Percentiles rank a stretch among this genome's conserved stretches.
Conservation (phyloP, 2,113 vertebrate genomes). For the Tyto alba region DNA sequence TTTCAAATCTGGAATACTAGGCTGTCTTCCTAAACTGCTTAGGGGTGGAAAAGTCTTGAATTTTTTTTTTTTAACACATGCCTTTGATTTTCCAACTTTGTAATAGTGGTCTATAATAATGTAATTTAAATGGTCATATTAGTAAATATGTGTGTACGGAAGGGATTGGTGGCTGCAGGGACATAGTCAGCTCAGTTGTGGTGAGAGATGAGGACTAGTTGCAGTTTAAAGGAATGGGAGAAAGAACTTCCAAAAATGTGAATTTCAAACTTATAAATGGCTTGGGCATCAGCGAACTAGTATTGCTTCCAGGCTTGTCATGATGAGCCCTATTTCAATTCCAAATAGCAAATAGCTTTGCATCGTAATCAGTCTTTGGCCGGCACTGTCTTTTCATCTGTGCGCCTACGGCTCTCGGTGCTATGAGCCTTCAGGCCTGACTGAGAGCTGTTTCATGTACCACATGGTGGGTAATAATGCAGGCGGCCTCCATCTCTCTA, state of each 20-base stretch:
- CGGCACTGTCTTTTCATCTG: not conserved
- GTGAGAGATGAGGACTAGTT: not conserved
- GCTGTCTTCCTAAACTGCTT: not conserved
- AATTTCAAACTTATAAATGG: not conserved
- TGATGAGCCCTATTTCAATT: not conserved
- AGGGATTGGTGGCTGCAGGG: not conserved
- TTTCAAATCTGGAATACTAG: not conserved
- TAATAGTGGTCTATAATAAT: not conserved
- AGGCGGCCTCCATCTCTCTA: not conserved
- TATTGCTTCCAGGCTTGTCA: conserved; percentile 1
- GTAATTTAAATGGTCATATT: not conserved
- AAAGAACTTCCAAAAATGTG: not conserved
- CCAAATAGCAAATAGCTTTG: conserved; percentile 5
- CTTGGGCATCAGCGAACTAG: not conserved
- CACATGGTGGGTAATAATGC: not conserved
- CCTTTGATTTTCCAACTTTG: not conserved
- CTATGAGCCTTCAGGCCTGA: not conserved
- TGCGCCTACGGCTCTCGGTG: not conserved
- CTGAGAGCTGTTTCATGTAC: not conserved
- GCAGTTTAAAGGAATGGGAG: not conserved
- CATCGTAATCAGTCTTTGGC: not conserved
- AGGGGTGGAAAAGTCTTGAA: not conserved
- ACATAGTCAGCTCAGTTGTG: not conserved
- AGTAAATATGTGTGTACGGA: not conserved
- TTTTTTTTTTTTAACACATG: not conserved